Evolutionary conservation across 1,140 invertebrate genomes (phyloP).

Genomic region (Polypedilum vanderplanki): DNA sequence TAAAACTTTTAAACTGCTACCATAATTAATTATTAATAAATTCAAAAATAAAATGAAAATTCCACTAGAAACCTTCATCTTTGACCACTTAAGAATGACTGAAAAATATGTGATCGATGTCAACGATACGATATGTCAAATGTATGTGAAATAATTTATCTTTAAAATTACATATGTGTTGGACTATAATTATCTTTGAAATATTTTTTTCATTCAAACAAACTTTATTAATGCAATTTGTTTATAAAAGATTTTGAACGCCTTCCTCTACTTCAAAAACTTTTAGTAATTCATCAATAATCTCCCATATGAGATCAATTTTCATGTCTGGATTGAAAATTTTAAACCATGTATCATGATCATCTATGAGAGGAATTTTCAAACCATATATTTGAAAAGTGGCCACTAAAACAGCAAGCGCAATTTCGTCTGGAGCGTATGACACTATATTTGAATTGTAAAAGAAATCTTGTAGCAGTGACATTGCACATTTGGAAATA

Average conservation of each 20-base stretch:
- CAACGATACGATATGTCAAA: neutral
- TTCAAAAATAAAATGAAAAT: neutral
- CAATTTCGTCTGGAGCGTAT: neutral
- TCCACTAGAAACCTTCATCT: neutral
- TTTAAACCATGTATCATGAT: neutral
- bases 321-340: neutral
- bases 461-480: neutral
- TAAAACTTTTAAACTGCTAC: slow-evolving; percentile 46
- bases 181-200: too few species aligned
- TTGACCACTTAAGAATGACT: neutral
- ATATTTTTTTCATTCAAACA: too few species aligned
- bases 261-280: neutral
- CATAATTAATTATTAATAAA: neutral
- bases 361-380: neutral
- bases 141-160: neutral
- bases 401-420: neutral
- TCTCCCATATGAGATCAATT: neutral
- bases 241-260: neutral
- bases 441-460: neutral
- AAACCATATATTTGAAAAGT: neutral
- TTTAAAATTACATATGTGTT: neutral
- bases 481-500: neutral
- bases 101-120: too few species aligned
- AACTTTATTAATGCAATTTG: neutral
- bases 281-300: slow-evolving; percentile 17